Percentiles rank a stretch among this genome's conserved stretches.
Evolutionary conservation across 2,888 invertebrate species (phyloP).

Genomic region (Drosophila siamana): DNA sequence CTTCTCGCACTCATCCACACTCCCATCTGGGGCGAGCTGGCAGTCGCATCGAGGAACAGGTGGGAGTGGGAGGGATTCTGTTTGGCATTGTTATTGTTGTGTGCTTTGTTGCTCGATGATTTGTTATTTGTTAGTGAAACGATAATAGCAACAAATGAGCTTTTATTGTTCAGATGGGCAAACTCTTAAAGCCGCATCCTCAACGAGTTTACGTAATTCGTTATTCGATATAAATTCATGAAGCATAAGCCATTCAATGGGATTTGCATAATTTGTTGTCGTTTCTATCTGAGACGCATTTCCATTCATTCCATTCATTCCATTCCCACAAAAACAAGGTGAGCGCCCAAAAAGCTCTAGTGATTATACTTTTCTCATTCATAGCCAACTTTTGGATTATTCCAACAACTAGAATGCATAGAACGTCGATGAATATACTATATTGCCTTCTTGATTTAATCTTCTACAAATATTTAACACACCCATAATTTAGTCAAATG

Average conservation of each 20-base stretch:
- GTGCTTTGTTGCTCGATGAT: conserved; percentile 61
- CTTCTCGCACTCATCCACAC: too few species aligned
- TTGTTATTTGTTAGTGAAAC: conserved; percentile 80
- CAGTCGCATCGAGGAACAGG: conserved; percentile 41
- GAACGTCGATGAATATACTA: too few species aligned
- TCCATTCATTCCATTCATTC: too few species aligned
- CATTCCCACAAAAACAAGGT: conserved; percentile 7
- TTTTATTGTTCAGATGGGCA: conserved; percentile 73
- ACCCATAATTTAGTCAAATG: conserved; percentile 11
- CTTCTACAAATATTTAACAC: not conserved
- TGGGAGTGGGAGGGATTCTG: conserved; percentile 33
- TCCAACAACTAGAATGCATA: too few species aligned
- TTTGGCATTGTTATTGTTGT: conserved; percentile 17
- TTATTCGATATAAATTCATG: conserved; percentile 80
- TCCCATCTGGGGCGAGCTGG: not conserved
- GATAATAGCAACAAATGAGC: conserved; percentile 82
- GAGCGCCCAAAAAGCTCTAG: not conserved
- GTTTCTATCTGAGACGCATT: conserved; percentile 22
- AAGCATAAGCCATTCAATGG: conserved; percentile 76
- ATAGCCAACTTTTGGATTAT: not conserved
- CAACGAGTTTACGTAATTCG: conserved; percentile 58
- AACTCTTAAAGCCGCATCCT: conserved; percentile 63
- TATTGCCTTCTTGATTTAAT: too few species aligned
- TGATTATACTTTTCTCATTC: conserved; percentile 5
- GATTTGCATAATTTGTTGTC: conserved; percentile 75